Conservation (phyloP, 2,888 invertebrate species). For the Plagiodera versicolora region DNA sequence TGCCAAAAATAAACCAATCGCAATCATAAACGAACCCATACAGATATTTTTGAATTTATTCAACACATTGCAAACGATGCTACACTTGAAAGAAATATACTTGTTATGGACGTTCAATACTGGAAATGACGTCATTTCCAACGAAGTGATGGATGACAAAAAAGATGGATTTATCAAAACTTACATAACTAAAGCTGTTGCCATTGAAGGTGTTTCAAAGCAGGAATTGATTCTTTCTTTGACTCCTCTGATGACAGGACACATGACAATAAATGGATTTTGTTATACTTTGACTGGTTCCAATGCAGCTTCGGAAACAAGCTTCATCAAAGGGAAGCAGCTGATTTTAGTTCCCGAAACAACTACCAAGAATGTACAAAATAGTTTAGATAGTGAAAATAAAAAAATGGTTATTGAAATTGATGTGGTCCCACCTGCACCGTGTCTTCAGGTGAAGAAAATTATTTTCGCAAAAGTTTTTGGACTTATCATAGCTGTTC, state of each 20-base stretch:
- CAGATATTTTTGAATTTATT: slow-evolving; percentile 74
- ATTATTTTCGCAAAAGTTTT: too few species aligned
- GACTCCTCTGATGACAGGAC: slow-evolving; percentile 74
- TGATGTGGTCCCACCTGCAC: slow-evolving; percentile 75
- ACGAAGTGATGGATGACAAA: slow-evolving; percentile 51
- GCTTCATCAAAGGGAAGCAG: slow-evolving; percentile 64
- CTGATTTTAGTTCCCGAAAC: slow-evolving; percentile 54
- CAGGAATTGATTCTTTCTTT: slow-evolving; percentile 70
- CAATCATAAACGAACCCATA: slow-evolving; percentile 80
- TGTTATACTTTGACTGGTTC: slow-evolving; percentile 49
- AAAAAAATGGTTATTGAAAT: slow-evolving; percentile 70
- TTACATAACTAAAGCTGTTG: slow-evolving; percentile 60
- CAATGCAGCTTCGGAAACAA: slow-evolving; percentile 47
- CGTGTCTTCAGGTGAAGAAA: slow-evolving; percentile 72
- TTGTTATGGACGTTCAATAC: slow-evolving; percentile 71
- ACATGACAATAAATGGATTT: slow-evolving; percentile 73
- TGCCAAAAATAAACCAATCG: slow-evolving; percentile 66
- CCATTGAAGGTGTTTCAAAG: slow-evolving; percentile 62
- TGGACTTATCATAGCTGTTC: neutral
- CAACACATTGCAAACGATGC: slow-evolving; percentile 74
- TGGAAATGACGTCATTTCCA: slow-evolving; percentile 50
- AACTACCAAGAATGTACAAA: slow-evolving; percentile 27
- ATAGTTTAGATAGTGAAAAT: slow-evolving; percentile 50
- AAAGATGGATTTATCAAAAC: slow-evolving; percentile 58
- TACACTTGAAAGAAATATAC: slow-evolving; percentile 70